Conservation (phyloP, 2,797 vertebrate species). For the Ceyx erithaca region DNA sequence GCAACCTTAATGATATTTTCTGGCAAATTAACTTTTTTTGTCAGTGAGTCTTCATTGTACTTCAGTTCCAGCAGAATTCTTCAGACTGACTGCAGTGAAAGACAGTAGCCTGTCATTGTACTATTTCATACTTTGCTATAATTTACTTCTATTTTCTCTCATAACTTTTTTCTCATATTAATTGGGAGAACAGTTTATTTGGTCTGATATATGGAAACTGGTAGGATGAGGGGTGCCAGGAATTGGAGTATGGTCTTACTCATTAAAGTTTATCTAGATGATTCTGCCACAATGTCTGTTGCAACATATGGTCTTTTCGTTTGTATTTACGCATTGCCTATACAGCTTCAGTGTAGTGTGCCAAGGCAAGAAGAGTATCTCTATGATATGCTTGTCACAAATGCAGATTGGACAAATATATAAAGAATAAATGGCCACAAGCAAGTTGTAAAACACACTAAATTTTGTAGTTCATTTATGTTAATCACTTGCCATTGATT, state of each 20-base stretch:
- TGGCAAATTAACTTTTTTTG: not conserved
- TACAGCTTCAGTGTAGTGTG: not conserved
- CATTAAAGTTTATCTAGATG: not conserved
- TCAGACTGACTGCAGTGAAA: not conserved
- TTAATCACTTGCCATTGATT: constrained; percentile 41
- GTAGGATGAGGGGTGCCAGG: not conserved
- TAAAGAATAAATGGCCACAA: constrained; percentile 3
- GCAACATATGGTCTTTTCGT: not conserved
- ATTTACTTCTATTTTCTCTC: not conserved
- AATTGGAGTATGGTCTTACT: not conserved
- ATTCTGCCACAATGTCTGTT: not conserved
- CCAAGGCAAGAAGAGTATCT: not conserved
- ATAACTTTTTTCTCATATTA: not conserved
- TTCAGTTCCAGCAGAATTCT: not conserved
- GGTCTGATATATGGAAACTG: not conserved
- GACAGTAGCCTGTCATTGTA: not conserved
- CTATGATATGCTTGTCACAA: constrained; percentile 19
- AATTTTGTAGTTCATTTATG: not conserved
- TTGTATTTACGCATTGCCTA: not conserved
- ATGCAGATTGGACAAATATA: not conserved
- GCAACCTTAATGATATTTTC: not conserved
- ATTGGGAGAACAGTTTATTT: not conserved
- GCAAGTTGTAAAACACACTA: constrained; percentile 8
- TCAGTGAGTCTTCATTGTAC: not conserved
- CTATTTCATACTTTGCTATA: not conserved